Base-by-base conservation (phyloP, 2,888 invertebrate species). In the Acholoe squamosa region DNA sequence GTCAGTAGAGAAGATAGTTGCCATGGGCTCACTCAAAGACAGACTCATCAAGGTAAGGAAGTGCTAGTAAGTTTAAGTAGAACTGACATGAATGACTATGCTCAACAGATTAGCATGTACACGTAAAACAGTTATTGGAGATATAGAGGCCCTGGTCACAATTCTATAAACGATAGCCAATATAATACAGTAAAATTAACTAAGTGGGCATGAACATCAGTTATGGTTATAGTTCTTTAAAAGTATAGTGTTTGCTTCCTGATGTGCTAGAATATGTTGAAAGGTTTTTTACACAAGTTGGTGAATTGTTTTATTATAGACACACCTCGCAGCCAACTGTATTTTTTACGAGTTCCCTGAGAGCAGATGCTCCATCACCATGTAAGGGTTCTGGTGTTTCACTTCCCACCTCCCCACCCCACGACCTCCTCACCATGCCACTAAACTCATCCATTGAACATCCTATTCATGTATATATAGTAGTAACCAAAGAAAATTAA, bases 21-120 rank as follows among this genome's bases (percentile, higher is more conserved):
- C 95, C 84, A 91, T 95, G 91, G 94, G 94, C 28, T 93, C 93
- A 91, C 91, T 95, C 61, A 95, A 95, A 90, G 95, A 95, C 76
- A 93, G 94, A 86, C 92, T 95, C 34, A 93, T 95, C 19, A 93
- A 94, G 94, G 95, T 95, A 91, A 84, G 93, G 76, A 0, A 19
- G 25, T 5, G 1, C 5, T 7, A 76, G 76, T 31, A 7, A n/a
- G 43, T 7, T 10, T 10, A 43, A 43, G 43, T 43, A 43, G 43
- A 43, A 43, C 3, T 10, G 10, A 3, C 3, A 3, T 7, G 10
- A 43, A 43, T 43, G 43, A 43, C 43, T 43, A 7, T 10, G 3
- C 10, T 43, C 43, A 43, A 43, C 5, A 43, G 10, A 43, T 43
- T 43, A 7, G n/a, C n/a, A 43, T 10, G 43, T 43, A 43, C 43